phyloP scores from a whole-genome alignment of 1,140 invertebrate genomes.

The Ceratina australensis region DNA sequence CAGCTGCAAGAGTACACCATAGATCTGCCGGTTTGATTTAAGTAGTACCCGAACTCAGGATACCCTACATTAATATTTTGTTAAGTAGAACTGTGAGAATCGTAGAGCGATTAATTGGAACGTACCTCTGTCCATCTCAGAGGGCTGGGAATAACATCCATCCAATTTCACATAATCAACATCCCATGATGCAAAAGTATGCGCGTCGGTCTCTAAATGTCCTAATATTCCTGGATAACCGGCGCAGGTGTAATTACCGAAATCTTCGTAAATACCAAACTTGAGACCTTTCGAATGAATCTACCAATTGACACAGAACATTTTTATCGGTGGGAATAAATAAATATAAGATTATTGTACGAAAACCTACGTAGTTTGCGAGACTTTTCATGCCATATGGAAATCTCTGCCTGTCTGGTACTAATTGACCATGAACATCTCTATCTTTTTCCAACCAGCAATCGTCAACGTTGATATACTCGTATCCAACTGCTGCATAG shows the following conservation, averaged over 20 bases:
- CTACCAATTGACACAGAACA: constrained; percentile 77
- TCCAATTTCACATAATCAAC: constrained; percentile 98
- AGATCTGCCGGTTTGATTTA: constrained; percentile 93
- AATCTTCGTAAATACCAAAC: constrained; percentile 98
- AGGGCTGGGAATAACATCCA: constrained; percentile 93
- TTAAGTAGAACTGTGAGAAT: neutral
- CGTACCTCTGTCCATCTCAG: constrained; percentile 88
- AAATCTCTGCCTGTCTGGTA: constrained; percentile 92
- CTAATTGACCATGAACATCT: constrained; percentile 87
- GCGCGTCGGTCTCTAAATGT: constrained; percentile 91
- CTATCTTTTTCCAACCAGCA: constrained; percentile 95
- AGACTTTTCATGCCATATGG: constrained; percentile 95
- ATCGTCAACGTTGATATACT: constrained; percentile 97
- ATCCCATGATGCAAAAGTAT: constrained; percentile 97
- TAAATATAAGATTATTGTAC: constrained; percentile 6
- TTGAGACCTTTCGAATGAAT: constrained; percentile 95
- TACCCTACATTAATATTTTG: constrained; percentile 83
- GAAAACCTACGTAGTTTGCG: constrained; percentile 91
- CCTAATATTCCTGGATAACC: constrained; percentile 96
- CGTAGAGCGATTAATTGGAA: neutral
- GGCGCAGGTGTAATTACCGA: constrained; percentile 95
- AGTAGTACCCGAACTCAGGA: constrained; percentile 91
- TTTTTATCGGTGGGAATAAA: neutral
- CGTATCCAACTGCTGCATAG: constrained; percentile 93
- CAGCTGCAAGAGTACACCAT: constrained; percentile 99